A percentile compares a stretch with the other conserved stretches of the same genome.
phyloP scores from a whole-genome alignment of 1,140 invertebrate species.

The Teleopsis dalmanni region DNA sequence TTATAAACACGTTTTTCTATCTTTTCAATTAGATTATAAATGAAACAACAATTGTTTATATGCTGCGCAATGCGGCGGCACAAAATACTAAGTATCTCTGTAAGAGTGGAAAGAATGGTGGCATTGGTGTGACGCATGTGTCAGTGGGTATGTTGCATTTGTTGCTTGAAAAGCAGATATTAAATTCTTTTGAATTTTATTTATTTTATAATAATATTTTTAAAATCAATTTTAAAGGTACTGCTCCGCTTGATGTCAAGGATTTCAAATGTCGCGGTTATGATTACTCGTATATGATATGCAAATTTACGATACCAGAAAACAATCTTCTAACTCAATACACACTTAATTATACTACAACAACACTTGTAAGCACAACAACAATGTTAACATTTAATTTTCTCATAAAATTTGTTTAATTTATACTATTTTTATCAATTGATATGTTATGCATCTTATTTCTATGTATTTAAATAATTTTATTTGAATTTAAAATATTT shows the following conservation, averaged over 20 bases:
- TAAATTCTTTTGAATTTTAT: too few relatives aligned
- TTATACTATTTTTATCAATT: too few relatives aligned
- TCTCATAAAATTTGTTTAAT: too few relatives aligned
- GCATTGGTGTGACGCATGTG: not conserved
- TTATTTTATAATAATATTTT: not conserved
- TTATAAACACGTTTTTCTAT: not conserved
- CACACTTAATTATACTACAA: constrained; percentile 3
- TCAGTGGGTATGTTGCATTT: constrained; percentile 3
- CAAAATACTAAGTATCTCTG: constrained; percentile 1
- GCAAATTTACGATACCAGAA: not conserved
- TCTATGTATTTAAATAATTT: too few relatives aligned
- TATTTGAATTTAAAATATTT: too few relatives aligned
- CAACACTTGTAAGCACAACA: not conserved
- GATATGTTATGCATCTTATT: too few relatives aligned
- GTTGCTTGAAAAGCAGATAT: too few relatives aligned
- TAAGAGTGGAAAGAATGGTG: constrained; percentile 4
- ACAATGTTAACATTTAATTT: too few relatives aligned
- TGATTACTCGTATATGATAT: constrained; percentile 5
- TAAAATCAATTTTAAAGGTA: not conserved
- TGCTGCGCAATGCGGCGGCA: not conserved
- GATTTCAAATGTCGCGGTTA: constrained; percentile 2
- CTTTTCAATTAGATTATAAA: constrained; percentile 1
- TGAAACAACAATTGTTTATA: constrained; percentile 6
- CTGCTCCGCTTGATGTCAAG: not conserved
- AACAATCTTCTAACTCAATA: constrained; percentile 1